These are phyloP conservation scores for Tetranychus truncatus DNA, from an alignment of 2,888 invertebrate species.

Conservation along the genomic window DNA sequence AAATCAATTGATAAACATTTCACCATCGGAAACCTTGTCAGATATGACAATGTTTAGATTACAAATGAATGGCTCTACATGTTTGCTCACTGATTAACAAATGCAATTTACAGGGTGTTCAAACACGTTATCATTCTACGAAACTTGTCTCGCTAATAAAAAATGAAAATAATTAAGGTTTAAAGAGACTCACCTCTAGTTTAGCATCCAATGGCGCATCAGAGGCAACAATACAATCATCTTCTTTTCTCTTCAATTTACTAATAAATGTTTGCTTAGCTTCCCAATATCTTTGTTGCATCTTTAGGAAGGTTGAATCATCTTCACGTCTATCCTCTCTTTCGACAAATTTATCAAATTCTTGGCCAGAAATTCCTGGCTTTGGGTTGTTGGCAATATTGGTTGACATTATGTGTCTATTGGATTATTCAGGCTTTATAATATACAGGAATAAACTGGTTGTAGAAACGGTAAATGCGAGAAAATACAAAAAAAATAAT, in stretches of 20 bases:
- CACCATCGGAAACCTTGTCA: too few relatives aligned
- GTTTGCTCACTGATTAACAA: too few relatives aligned
- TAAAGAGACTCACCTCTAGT: conserved; percentile 43
- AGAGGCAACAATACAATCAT: conserved; percentile 84
- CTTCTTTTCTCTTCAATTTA: conserved; percentile 88
- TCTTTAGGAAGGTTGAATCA: conserved; percentile 30
- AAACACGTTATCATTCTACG: not conserved
- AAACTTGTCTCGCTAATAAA: conserved; percentile 2
- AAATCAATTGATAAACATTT: too few relatives aligned
- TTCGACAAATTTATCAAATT: conserved; percentile 40
- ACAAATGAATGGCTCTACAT: too few relatives aligned
- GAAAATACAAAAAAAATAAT: too few relatives aligned
- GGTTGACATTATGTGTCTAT: not conserved
- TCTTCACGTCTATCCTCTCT: conserved; percentile 31
- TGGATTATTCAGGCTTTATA: too few relatives aligned
- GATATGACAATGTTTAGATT: too few relatives aligned
- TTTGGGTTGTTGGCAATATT: not conserved
- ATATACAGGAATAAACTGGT: too few relatives aligned
- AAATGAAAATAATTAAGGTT: not conserved
- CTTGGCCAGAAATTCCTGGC: conserved; percentile 28
- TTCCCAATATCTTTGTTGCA: conserved; percentile 66
- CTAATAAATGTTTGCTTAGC: conserved; percentile 84
- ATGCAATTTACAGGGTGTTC: too few relatives aligned
- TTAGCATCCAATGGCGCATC: conserved; percentile 93
- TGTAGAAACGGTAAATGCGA: too few relatives aligned